phyloP scores from a whole-genome alignment of 2,113 vertebrate species.

The Prinia subflava region DNA sequence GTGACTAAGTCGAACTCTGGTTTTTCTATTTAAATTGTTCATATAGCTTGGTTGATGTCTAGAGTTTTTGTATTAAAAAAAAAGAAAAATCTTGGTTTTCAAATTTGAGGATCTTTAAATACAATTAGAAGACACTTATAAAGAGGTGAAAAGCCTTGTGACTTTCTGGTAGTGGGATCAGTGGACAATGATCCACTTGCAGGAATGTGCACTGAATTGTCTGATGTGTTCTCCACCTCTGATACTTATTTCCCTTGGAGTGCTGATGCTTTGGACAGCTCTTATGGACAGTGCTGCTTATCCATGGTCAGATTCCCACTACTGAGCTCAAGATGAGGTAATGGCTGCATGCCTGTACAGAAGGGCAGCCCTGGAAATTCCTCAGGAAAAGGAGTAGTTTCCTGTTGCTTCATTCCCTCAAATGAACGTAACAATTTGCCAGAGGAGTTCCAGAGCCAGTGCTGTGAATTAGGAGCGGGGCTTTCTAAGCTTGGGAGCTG shows the following conservation, averaged over 20 bases:
- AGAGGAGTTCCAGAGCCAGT: neutral
- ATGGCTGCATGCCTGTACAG: neutral
- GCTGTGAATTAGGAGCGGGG: neutral
- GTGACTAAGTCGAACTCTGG: neutral
- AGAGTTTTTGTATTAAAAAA: neutral
- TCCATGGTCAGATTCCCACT: neutral
- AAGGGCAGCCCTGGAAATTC: neutral
- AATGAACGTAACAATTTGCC: neutral
- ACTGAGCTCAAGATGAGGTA: neutral
- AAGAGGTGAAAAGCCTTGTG: neutral
- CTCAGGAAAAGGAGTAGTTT: neutral
- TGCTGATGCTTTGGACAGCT: neutral
- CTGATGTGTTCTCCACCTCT: neutral
- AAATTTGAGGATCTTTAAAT: neutral
- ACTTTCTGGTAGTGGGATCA: neutral
- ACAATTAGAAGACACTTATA: neutral
- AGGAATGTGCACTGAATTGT: neutral
- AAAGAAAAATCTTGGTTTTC: neutral
- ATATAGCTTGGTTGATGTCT: neutral
- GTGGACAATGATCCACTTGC: neutral
- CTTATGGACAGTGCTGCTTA: neutral
- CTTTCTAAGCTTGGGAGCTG: neutral
- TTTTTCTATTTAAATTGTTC: neutral
- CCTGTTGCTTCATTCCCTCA: neutral
- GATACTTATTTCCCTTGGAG: neutral